A percentile compares a stretch with the other conserved stretches of the same genome.
Evolutionary conservation across 1,140 invertebrate genomes (phyloP).

Genomic region (Orius laevigatus): DNA sequence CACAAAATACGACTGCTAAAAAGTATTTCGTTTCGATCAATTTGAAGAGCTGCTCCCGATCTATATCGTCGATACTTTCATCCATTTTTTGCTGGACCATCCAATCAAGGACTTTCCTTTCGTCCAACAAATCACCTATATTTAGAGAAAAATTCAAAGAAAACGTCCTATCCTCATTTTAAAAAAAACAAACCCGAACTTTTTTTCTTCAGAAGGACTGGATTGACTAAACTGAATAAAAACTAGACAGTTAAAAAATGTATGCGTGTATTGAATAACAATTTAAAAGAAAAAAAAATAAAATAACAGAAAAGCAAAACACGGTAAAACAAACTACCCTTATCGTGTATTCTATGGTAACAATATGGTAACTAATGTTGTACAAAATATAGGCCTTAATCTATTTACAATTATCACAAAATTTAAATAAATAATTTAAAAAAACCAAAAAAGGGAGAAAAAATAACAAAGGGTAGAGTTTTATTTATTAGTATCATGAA

Average conservation of each 20-base stretch:
- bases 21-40: conserved; percentile 85
- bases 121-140: conserved; percentile 72
- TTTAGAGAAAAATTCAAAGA: conserved; percentile 2
- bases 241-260: conserved; percentile 1
- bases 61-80: conserved; percentile 81
- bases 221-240: conserved; percentile 1
- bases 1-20: conserved; percentile 83
- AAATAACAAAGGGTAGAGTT: conserved; percentile 3
- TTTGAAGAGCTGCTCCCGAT: conserved; percentile 64
- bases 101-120: conserved; percentile 74
- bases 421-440: conserved; percentile 2
- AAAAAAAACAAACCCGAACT: neutral
- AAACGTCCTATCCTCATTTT: neutral
- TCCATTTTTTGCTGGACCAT: conserved; percentile 84
- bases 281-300: conserved; percentile 1
- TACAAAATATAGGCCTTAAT: conserved; percentile 7
- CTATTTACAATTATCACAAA: neutral
- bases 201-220: neutral
- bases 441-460: neutral
- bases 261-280: neutral
- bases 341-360: conserved; percentile 7
- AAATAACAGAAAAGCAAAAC: neutral
- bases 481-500: conserved; percentile 3
- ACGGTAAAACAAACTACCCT: conserved; percentile 7
- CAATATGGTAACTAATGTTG: conserved; percentile 2